Evolutionary conservation across 2,797 vertebrate species (phyloP).

Genomic region (Sebastes itinus): DNA sequence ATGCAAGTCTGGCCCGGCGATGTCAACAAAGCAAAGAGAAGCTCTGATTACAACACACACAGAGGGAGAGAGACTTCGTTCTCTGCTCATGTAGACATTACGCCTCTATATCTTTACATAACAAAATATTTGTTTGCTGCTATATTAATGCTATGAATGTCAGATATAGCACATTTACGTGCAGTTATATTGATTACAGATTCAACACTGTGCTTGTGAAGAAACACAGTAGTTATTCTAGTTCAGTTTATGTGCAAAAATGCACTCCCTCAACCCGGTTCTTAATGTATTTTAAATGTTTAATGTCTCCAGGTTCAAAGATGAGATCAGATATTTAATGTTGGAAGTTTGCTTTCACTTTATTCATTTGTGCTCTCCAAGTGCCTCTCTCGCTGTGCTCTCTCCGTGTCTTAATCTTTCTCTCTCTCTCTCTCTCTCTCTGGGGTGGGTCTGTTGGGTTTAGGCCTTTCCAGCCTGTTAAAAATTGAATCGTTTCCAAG

Average conservation of each 20-base stretch:
- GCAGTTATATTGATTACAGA: neutral
- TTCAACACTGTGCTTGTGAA: neutral
- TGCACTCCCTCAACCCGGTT: neutral
- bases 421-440: neutral
- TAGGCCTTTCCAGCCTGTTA: slow-evolving; percentile 43
- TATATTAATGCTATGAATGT: too few relatives aligned
- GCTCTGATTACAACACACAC: too few relatives aligned
- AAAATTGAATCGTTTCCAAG: slow-evolving; percentile 60
- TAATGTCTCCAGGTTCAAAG: slow-evolving; percentile 7
- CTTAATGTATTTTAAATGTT: slow-evolving; percentile 3
- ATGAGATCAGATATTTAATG: slow-evolving; percentile 24
- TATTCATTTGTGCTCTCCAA: slow-evolving; percentile 23
- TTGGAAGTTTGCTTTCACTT: slow-evolving; percentile 31
- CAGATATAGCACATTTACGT: neutral
- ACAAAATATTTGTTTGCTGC: too few relatives aligned
- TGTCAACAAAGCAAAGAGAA: too few relatives aligned
- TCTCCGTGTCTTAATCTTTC: slow-evolving; percentile 1
- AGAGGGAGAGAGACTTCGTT: too few relatives aligned
- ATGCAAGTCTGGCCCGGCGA: too few relatives aligned
- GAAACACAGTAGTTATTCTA: neutral
- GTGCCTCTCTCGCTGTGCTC: neutral
- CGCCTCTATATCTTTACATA: too few relatives aligned
- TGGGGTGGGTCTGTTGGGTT: slow-evolving; percentile 34
- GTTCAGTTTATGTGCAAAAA: neutral
- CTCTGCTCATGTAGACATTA: too few relatives aligned